Evolutionary conservation across 1,140 invertebrate species (phyloP).

Genomic region (Lysiphlebus fabarum): DNA sequence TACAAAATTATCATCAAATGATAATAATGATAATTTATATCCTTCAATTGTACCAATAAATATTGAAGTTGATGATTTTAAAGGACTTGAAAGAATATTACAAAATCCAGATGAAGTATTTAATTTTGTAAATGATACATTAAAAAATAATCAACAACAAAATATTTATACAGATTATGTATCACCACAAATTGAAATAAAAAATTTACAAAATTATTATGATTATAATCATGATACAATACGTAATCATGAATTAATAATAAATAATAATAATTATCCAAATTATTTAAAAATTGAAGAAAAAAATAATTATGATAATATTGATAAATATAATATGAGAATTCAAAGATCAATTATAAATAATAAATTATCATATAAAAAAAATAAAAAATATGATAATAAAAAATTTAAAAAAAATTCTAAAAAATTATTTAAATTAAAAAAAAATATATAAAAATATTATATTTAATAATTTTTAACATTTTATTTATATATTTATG

Average conservation of each 20-base stretch:
- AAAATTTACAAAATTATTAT: slow-evolving; percentile 5
- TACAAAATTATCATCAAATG: too few species aligned
- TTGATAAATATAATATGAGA: slow-evolving; percentile 17
- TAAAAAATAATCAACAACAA: not conserved
- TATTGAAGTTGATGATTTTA: slow-evolving; percentile 15
- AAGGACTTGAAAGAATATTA: slow-evolving; percentile 10
- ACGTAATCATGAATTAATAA: not conserved
- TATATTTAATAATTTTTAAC: not conserved
- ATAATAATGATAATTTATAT: slow-evolving; percentile 3
- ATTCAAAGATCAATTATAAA: slow-evolving; percentile 15
- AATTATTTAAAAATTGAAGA: not conserved
- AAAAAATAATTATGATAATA: slow-evolving; percentile 9
- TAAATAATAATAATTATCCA: not conserved
- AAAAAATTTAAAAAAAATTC: not conserved
- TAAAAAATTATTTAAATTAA: not conserved
- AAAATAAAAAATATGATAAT: not conserved
- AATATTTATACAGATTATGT: too few species aligned
- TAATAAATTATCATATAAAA: too few species aligned
- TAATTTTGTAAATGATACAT: slow-evolving; percentile 9
- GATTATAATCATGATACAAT: slow-evolving; percentile 10
- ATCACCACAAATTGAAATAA: too few species aligned
- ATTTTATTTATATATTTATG: too few species aligned
- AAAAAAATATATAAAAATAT: slow-evolving; percentile 2
- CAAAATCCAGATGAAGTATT: slow-evolving; percentile 9
- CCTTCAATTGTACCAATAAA: not conserved